phyloP scores from a whole-genome alignment of 2,797 vertebrate genomes.

The Emydoidea blandingii region DNA sequence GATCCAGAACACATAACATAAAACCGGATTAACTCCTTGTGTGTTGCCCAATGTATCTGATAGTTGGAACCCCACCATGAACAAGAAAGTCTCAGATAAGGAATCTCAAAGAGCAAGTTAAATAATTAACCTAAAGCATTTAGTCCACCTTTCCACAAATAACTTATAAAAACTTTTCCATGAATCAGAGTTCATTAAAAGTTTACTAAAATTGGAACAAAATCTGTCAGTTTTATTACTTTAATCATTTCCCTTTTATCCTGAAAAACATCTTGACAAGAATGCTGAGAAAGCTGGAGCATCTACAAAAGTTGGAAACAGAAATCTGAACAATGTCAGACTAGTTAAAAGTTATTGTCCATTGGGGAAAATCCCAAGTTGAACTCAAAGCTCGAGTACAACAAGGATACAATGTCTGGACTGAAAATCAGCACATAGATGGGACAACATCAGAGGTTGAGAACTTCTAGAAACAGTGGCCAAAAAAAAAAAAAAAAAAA shows the following conservation, averaged over 20 bases:
- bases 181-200: neutral
- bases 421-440: neutral
- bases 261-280: conserved; percentile 15
- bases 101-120: neutral
- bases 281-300: conserved; percentile 24
- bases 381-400: neutral
- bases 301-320: conserved; percentile 37
- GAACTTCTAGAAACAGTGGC: neutral
- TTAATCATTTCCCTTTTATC: conserved; percentile 36
- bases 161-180: neutral
- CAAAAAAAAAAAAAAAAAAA: conserved; percentile 12
- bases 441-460: neutral
- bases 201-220: neutral
- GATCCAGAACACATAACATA: neutral
- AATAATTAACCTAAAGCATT: neutral
- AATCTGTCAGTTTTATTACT: neutral
- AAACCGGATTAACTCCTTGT: conserved; percentile 32
- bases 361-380: conserved; percentile 34
- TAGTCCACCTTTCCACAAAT: neutral
- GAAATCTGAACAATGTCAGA: conserved; percentile 1
- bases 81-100: neutral
- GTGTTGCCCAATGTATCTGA: neutral
- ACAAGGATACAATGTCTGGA: neutral
- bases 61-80: neutral
- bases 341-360: conserved; percentile 38